Evolutionary conservation across 2,797 vertebrate species (phyloP), one percentile per base, ranked within the genome.

Genomic region (Erethizon dorsatum): DNA sequence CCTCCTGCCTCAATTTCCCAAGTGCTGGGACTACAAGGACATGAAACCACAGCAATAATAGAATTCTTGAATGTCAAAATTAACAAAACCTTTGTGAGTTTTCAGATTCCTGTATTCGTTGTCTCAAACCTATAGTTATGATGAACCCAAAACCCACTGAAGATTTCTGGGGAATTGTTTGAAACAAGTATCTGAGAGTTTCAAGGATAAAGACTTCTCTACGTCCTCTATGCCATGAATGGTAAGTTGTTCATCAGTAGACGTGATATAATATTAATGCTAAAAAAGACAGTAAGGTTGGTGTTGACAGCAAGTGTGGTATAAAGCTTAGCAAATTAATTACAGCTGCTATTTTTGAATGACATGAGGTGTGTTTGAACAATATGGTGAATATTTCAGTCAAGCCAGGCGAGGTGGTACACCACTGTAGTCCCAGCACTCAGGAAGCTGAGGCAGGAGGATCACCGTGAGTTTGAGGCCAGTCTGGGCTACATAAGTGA

Each of bases 131-230:
- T 95, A 69, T 65, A 77, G 73, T 41, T 73, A 50, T 5, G 88
- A 87, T 69, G 50, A 90, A 87, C 33, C n/a, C 28, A 50, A 75
- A 78, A 61, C 15, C 15, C 59, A 45, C 1, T 13, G 41, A 91
- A 54, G 59, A 67, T 91, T 79, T 97, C 45, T 50, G 86, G 61
- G 24, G 11, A 59, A 41, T 69, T 95, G 45, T 41, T 69, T 28
- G 18, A 84, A 57, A 14, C 85, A 82, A 79, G 8, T 84, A 92
- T 77, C 50, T 90, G 12, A 37, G 37, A 78, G 28, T 73, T 91
- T 71, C 1, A 59, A 33, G 28, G 17, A 88, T 31, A 79, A 88
- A 15, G 37, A 89, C 57, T 61, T 67, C 17, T 26, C 61, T 63
- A 28, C 13, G 63, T 33, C 83, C 50, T 90, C 77, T 52, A 75